Evolutionary conservation across 1,140 invertebrate genomes (phyloP).

Genomic region (Holotrichia oblita): DNA sequence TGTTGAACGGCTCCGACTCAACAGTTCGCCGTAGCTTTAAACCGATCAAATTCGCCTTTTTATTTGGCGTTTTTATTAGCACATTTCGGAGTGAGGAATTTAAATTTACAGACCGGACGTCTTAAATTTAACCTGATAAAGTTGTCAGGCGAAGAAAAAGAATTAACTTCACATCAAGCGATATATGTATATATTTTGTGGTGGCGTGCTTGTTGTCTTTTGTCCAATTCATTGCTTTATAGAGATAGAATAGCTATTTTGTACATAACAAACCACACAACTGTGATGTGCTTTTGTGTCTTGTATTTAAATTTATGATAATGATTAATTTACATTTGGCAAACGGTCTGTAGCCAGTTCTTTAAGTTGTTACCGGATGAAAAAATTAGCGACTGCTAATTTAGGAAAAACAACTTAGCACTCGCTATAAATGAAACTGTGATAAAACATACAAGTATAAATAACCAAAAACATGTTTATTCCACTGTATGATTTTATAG

Average conservation of each 20-base stretch:
- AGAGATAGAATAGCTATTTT: not conserved
- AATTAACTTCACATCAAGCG: slow-evolving; percentile 29
- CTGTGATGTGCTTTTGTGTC: slow-evolving; percentile 17
- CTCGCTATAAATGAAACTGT: not conserved
- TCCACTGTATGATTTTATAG: not conserved
- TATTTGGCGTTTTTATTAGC: slow-evolving; percentile 40
- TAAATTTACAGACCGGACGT: slow-evolving; percentile 29
- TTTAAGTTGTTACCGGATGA: not conserved
- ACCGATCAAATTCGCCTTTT: slow-evolving; percentile 36
- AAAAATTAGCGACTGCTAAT: slow-evolving; percentile 18
- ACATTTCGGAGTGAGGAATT: slow-evolving; percentile 33
- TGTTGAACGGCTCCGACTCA: not conserved
- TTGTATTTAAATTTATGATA: slow-evolving; percentile 32
- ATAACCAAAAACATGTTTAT: not conserved
- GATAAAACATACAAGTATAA: not conserved
- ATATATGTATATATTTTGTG: slow-evolving; percentile 6
- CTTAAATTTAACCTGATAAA: slow-evolving; percentile 37
- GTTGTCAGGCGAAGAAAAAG: slow-evolving; percentile 29
- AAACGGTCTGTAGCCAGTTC: not conserved
- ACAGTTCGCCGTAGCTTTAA: not conserved
- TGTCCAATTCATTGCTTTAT: not conserved
- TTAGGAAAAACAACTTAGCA: not conserved
- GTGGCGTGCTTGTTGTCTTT: slow-evolving; percentile 16
- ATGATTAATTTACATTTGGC: slow-evolving; percentile 13
- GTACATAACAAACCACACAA: not conserved